Base-by-base conservation (phyloP, 2,888 invertebrate species). In the Scaptomyza parva region DNA sequence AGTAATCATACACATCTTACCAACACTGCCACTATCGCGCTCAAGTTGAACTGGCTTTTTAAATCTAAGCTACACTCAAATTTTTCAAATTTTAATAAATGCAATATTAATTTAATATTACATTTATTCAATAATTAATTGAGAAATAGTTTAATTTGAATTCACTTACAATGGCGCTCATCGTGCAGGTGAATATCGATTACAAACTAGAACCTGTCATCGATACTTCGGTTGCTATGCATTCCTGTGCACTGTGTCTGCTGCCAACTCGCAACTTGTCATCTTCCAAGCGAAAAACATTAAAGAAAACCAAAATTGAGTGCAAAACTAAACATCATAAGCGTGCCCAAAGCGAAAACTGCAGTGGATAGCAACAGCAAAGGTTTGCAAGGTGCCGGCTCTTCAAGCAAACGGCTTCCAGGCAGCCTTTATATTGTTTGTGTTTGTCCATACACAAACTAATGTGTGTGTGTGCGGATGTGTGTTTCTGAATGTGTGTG, bases 271-370 rank as follows among this genome's bases (percentile, higher is more conserved):
- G 54, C 68, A 76, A 76, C 35, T 65, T 64, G 60, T 63, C 65
- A 40, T 60, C 60, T 77, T 80, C 57, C 70, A 79, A 67, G 61
- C 54, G 74, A 65, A 80, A 84, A 79, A 81, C 85, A 84, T 79
- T 66, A 84, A 81, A 81, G 65, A 79, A 84, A 79, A 84, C 48
- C n/a, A 14, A 41, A 55, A 40, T 52, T 17, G 9, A 55, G 48
- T 55, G 59, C 40, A 44, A 39, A 66, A 69, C 35, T 18, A 69
- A 81, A 18, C 48, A 43, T 3, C 35, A 48, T 70, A 68, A 41
- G 45, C 20, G 24, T 37, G 40, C 11, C 43, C 1, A 43, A 7
- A 48, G 22, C 18, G 47, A 14, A 50, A 35, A 37, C 18, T 45
- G 35, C 40, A 33, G 43, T 37, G 17, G 22, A 44, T 35, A 53